Evolutionary conservation across 30 jellyfish, hydroid and myxozoan species (phyloP).

Genomic region (Mastigias papua): DNA sequence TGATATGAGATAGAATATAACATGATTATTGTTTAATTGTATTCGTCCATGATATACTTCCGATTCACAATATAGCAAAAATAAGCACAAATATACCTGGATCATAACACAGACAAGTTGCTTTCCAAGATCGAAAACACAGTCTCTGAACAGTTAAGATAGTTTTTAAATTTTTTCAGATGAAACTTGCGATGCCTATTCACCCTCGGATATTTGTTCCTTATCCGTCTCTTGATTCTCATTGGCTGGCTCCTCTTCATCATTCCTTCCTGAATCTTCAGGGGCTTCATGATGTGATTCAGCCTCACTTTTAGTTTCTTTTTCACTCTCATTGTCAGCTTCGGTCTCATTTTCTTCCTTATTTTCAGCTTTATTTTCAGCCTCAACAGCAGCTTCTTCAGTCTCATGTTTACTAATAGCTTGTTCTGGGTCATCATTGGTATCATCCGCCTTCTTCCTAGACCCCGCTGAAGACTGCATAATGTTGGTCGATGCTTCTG

Average conservation of each 20-base stretch:
- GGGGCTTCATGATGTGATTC: conserved; percentile 2
- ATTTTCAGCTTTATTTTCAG: conserved; percentile 2
- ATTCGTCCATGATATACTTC: too few relatives aligned
- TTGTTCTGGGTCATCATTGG: not conserved
- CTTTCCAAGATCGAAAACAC: too few relatives aligned
- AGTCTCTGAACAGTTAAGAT: too few relatives aligned
- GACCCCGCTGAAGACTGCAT: conserved; percentile 2
- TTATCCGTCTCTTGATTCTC: conserved; percentile 15
- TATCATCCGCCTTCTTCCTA: not conserved
- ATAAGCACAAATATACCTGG: too few relatives aligned
- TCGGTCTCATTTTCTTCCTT: not conserved
- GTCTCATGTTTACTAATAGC: not conserved
- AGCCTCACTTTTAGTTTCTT: not conserved
- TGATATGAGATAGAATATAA: too few relatives aligned
- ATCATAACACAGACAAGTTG: too few relatives aligned
- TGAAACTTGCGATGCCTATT: too few relatives aligned
- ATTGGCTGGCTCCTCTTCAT: conserved; percentile 27
- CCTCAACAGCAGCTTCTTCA: not conserved
- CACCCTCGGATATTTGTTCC: conserved; percentile 24
- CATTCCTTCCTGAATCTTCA: conserved; percentile 8
- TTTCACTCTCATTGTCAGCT: not conserved
- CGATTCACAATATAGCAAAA: too few relatives aligned
- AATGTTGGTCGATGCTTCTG: conserved; percentile 32
- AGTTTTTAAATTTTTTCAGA: too few relatives aligned
- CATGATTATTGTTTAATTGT: too few relatives aligned